Evolutionary conservation across 2,888 invertebrate species (phyloP), one percentile per base, ranked within the genome.

Genomic region (Netelia virgata): DNA sequence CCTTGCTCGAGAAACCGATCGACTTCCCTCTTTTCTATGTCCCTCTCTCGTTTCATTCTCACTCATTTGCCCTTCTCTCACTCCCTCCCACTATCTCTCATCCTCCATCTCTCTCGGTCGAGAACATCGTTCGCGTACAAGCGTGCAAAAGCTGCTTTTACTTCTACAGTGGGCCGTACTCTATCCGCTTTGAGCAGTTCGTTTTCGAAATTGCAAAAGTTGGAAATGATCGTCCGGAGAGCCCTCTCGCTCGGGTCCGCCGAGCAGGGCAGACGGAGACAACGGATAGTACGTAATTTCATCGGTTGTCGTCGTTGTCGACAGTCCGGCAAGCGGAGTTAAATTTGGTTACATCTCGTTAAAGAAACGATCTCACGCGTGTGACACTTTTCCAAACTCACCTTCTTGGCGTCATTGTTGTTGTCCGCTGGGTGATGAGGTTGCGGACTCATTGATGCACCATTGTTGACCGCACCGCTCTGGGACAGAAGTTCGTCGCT

Each of bases 351-450:
- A 14, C 16, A 50, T 61, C 43, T 23, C 50, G 47, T 53, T 64
- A 2, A 50, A 50, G 18, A n/a, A 66, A 57, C 10, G n/a, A 53
- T 41, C 16, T 14, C 59, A n/a, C 69, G 53, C 53, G n/a, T 8
- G 53, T n/a, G 53, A 53, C 14, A 53, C 28, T 41, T 72, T 14
- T 11, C 16, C 23, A n/a, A 47, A 90, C 95, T 95, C 94, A 98
- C 98, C 97, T 98, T 98, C 95, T 98, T 98, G 89, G 98, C 97
- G 94, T 98, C 98, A 95, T 98, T 98, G 95, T 98, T 98, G 95
- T 98, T 98, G 94, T 98, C 98, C 88, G 97, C 96, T 93, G 97
- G 97, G 93, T 96, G 96, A 90, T 93, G 93, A 84, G 95, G 94
- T 88, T 95, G 94, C 90, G 97, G 97, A 95, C 98, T 98, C 95